These are phyloP conservation scores for Drosophila pseudoobscura DNA, from an alignment of 1,140 invertebrate genomes.

Conservation along the genomic window DNA sequence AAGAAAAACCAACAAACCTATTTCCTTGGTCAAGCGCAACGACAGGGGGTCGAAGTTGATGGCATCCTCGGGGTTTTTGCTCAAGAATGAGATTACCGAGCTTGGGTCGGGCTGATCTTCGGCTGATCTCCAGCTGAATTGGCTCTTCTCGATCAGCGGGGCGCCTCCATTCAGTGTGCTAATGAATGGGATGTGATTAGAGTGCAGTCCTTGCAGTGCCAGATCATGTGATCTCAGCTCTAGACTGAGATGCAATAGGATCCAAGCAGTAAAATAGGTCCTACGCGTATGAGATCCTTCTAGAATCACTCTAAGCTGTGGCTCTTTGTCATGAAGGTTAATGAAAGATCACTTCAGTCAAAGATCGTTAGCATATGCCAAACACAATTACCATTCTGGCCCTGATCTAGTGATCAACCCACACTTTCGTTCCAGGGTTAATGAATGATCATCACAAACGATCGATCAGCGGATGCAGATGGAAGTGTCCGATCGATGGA, in stretches of 20 bases:
- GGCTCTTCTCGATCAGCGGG: constrained; percentile 17
- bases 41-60: constrained; percentile 60
- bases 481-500: constrained; percentile 1
- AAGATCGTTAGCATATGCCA: constrained; percentile 1
- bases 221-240: neutral
- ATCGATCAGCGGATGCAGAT: constrained; percentile 20
- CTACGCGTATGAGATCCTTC: too few species aligned
- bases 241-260: neutral
- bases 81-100: constrained; percentile 28
- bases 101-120: constrained; percentile 38
- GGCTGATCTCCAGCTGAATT: constrained; percentile 44
- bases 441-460: constrained; percentile 10
- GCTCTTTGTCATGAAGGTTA: neutral
- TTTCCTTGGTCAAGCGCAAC: constrained; percentile 73
- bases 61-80: neutral
- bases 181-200: constrained; percentile 49
- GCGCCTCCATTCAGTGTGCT: constrained; percentile 16
- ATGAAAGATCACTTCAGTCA: constrained; percentile 6
- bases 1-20: constrained; percentile 68
- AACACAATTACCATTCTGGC: neutral
- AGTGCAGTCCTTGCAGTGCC: constrained; percentile 1
- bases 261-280: too few species aligned
- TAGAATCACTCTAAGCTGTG: too few species aligned
- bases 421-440: constrained; percentile 21
- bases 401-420: neutral